Conservation (phyloP, 2,888 invertebrate genomes). For the Cerceris ruficornis region DNA sequence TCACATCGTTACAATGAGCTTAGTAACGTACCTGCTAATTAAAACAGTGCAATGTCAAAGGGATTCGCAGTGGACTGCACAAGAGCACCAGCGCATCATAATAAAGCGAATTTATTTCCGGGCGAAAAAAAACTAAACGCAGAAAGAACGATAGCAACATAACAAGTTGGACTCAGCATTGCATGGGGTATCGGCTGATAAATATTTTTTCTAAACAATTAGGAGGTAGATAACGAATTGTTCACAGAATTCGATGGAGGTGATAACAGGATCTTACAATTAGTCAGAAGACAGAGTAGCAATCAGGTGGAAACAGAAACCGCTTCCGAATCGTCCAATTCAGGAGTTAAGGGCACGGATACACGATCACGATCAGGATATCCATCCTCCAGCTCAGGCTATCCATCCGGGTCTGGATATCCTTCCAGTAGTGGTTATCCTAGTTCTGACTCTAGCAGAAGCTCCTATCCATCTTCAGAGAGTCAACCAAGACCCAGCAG, state of each 20-base stretch:
- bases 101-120: slow-evolving; percentile 3
- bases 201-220: slow-evolving; percentile 44
- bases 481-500: slow-evolving; percentile 38
- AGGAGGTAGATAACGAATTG: slow-evolving; percentile 72
- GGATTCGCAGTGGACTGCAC: slow-evolving; percentile 5
- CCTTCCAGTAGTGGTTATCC: slow-evolving; percentile 42
- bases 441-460: slow-evolving; percentile 30
- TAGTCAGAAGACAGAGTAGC: slow-evolving; percentile 63
- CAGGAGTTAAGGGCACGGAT: slow-evolving; percentile 27
- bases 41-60: background rate
- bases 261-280: slow-evolving; percentile 60
- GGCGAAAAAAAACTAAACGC: background rate
- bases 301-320: slow-evolving; percentile 21
- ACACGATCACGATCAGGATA: slow-evolving; percentile 21
- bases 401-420: slow-evolving; percentile 43
- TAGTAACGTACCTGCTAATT: slow-evolving; percentile 27
- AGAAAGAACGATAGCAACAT: background rate
- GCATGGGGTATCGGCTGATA: slow-evolving; percentile 44
- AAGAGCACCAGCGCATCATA: slow-evolving; percentile 4
- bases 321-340: slow-evolving; percentile 12
- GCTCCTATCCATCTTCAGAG: slow-evolving; percentile 31
- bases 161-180: slow-evolving; percentile 53
- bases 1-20: slow-evolving; percentile 5
- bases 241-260: slow-evolving; percentile 75
- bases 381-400: slow-evolving; percentile 27